A percentile compares a stretch with the other conserved stretches of the same genome.
These are phyloP conservation scores for Cyanoderma ruficeps DNA, from an alignment of 2,113 vertebrate genomes.

Conservation along the genomic window DNA sequence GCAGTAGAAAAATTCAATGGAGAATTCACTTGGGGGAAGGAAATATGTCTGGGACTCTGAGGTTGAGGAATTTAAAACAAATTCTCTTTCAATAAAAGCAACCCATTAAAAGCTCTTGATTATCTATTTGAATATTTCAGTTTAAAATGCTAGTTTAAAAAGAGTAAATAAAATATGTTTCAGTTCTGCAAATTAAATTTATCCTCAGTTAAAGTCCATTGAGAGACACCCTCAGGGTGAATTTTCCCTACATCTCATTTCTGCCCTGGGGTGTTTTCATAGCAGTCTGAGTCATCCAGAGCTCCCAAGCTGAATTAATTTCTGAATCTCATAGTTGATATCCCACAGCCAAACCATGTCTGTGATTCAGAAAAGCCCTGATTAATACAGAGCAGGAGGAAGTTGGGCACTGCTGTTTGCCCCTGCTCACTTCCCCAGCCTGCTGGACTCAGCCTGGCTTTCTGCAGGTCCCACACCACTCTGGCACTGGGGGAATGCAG, in stretches of 20 bases:
- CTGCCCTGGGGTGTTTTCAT: slow-evolving; percentile 34
- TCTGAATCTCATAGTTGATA: not conserved
- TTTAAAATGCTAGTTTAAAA: not conserved
- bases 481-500: not conserved
- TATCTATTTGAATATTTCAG: slow-evolving; percentile 22
- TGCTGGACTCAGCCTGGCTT: not conserved
- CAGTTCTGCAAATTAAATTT: slow-evolving; percentile 26
- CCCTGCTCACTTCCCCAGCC: rapidly evolving
- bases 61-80: slow-evolving; percentile 7
- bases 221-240: slow-evolving; percentile 5
- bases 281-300: slow-evolving; percentile 41
- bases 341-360: not conserved
- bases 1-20: not conserved
- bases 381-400: rapidly evolving
- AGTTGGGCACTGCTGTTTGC: not conserved
- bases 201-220: not conserved
- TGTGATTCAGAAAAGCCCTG: not conserved
- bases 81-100: slow-evolving; percentile 1
- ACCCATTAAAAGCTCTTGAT: slow-evolving; percentile 5
- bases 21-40: not conserved
- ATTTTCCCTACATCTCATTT: slow-evolving; percentile 3
- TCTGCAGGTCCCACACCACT: rapidly evolving
- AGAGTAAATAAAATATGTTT: slow-evolving; percentile 35
- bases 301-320: slow-evolving; percentile 38
- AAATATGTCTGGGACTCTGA: not conserved